phyloP scores from a whole-genome alignment of 2,797 vertebrate genomes.

The Cyclopterus lumpus region DNA sequence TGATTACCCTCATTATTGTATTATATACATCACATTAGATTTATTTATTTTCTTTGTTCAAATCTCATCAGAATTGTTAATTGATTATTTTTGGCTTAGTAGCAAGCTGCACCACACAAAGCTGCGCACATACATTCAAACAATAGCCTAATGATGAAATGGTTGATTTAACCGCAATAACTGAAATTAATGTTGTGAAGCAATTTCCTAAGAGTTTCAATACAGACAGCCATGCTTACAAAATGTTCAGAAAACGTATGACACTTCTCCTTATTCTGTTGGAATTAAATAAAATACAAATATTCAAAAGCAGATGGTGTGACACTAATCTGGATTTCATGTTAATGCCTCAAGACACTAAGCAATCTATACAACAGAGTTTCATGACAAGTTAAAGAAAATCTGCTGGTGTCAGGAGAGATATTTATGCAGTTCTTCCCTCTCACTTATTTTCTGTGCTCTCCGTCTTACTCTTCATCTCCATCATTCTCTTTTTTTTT shows the following conservation, averaged over 20 bases:
- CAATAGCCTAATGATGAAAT: constrained; percentile 4
- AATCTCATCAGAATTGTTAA: neutral
- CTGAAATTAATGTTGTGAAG: constrained; percentile 15
- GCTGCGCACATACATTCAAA: neutral
- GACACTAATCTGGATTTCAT: constrained; percentile 81
- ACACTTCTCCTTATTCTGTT: constrained; percentile 54
- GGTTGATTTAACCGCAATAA: constrained; percentile 7
- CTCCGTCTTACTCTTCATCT: constrained; percentile 21
- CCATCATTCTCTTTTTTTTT: constrained; percentile 30
- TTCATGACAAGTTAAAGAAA: constrained; percentile 70
- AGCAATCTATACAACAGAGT: constrained; percentile 68
- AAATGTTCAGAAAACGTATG: constrained; percentile 37
- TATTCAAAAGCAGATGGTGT: constrained; percentile 78
- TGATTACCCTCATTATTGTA: neutral
- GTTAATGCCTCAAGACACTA: constrained; percentile 67
- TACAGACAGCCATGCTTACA: constrained; percentile 37
- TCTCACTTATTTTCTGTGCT: constrained; percentile 17
- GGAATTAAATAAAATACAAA: constrained; percentile 75
- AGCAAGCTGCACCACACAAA: neutral
- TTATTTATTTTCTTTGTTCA: neutral
- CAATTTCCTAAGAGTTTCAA: constrained; percentile 34
- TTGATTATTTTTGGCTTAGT: neutral
- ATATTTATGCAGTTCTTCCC: constrained; percentile 36
- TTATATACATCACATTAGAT: neutral
- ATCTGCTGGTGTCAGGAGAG: constrained; percentile 58